These are phyloP conservation scores for Trichosurus vulpecula DNA, from an alignment of 2,797 vertebrate genomes.

Conservation along the genomic window DNA sequence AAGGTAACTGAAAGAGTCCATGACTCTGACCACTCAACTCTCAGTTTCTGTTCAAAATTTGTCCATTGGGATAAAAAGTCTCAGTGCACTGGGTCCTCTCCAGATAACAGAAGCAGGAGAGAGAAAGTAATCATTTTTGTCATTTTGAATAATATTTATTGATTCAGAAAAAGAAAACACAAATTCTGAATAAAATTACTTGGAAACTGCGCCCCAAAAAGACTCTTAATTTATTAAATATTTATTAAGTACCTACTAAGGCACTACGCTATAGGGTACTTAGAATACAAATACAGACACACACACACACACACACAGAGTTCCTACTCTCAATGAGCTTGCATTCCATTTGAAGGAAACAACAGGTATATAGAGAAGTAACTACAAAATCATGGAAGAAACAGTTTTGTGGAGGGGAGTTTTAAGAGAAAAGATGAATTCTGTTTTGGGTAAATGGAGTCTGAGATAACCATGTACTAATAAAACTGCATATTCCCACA, in stretches of 20 bases:
- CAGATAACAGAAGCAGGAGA: conserved; percentile 56
- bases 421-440: background rate
- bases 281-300: background rate
- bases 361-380: background rate
- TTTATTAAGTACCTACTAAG: background rate
- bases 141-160: conserved; percentile 87
- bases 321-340: background rate
- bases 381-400: background rate
- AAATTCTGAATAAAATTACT: conserved; percentile 83
- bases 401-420: background rate
- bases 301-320: too few species aligned
- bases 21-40: conserved; percentile 32
- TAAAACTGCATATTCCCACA: background rate
- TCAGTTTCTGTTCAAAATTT: conserved; percentile 74
- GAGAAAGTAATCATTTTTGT: conserved; percentile 83
- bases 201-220: conserved; percentile 72
- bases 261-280: background rate
- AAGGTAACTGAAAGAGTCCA: conserved; percentile 30
- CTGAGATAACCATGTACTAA: background rate
- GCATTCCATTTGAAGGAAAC: background rate
- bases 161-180: conserved; percentile 81
- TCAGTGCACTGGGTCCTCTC: conserved; percentile 49
- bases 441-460: background rate
- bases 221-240: background rate
- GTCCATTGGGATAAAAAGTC: background rate